These are phyloP conservation scores for Drosophila baimaii DNA, from an alignment of 1,140 invertebrate genomes.

Conservation along the genomic window DNA sequence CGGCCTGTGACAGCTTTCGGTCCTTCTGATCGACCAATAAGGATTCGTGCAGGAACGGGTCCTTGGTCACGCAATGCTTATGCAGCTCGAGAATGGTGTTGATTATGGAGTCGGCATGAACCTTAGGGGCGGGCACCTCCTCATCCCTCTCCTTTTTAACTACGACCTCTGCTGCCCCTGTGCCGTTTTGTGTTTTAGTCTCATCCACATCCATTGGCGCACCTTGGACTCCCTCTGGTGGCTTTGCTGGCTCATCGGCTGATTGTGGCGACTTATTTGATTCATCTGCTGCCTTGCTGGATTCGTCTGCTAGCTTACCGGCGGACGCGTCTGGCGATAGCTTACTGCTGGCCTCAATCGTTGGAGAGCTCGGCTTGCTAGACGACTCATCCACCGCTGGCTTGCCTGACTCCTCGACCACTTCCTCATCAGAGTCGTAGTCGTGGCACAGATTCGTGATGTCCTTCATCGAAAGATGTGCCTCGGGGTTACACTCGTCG, in stretches of 20 bases:
- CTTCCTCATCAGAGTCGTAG: constrained; percentile 93
- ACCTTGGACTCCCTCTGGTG: neutral
- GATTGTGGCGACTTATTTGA: constrained; percentile 16
- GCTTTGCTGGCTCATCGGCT: constrained; percentile 2
- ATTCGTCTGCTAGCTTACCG: neutral
- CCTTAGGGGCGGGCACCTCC: constrained; percentile 86
- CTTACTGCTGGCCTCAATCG: neutral
- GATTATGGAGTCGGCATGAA: constrained; percentile 93
- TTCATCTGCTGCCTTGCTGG: constrained; percentile 10
- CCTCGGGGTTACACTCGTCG: constrained; percentile 98
- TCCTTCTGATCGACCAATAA: constrained; percentile 97
- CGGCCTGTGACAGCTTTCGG: constrained; percentile 96
- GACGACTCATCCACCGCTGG: neutral
- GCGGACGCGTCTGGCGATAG: neutral
- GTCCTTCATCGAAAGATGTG: constrained; percentile 96
- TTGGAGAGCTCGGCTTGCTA: constrained; percentile 20
- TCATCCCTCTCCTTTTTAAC: constrained; percentile 55
- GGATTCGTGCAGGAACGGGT: constrained; percentile 98
- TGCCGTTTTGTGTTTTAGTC: constrained; percentile 17
- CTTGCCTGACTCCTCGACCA: constrained; percentile 11
- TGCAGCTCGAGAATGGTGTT: constrained; percentile 89
- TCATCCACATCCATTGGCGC: constrained; percentile 2
- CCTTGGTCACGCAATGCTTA: constrained; percentile 90
- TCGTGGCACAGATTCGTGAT: constrained; percentile 97
- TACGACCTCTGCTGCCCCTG: neutral